Base-by-base conservation (phyloP, 2,113 vertebrate species). In the Raphicerus campestris region DNA sequence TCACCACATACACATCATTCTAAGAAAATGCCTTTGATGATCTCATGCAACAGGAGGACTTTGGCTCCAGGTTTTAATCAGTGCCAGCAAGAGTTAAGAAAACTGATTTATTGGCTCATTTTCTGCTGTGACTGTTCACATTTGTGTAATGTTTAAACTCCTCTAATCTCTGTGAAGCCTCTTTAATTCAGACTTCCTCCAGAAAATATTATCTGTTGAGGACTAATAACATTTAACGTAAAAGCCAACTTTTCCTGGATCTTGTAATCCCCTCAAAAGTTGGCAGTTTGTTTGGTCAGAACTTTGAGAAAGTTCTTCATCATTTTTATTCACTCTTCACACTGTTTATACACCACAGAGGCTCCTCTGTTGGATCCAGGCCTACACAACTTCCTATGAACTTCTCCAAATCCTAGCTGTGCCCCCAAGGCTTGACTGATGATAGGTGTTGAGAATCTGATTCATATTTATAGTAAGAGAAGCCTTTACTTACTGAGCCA, bases 1-100 rank as follows among this genome's bases (percentile, higher is more conserved):
- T 97, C 96, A 94, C 73, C 85, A 94, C 97, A 91, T 97, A 98
- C 83, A 97, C 1, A 66, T 4, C 0, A 28, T 53, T 84, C 94
- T 84, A 97, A 98, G 86, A 88, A 98, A 98, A 94, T 81, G n/a
- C 32, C 80, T 98, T 97, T 73, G 66, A 93, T 96, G 97, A 81
- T 97, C 94, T 98, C 13, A 5, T 91, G 53, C 85, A 97, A 83
- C 83, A 85, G 70, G 91, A 83, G 97, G 93, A 97, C 84, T 88
- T 84, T 93, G 77, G 53, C 86, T 98, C 45, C 91, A 97, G 55
- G 55, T 97, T 98, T 98, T 98, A 98, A 97, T 97, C 87, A 96
- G 28, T 92, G 47, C 35, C 81, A 97, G 93, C 91, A 97, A 97
- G 28, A 97, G 45, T 93, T 82, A 82, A 98, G 45, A 93, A 98